Conservation (phyloP, 1,140 invertebrate species). For the Temnothorax curvispinosus region DNA sequence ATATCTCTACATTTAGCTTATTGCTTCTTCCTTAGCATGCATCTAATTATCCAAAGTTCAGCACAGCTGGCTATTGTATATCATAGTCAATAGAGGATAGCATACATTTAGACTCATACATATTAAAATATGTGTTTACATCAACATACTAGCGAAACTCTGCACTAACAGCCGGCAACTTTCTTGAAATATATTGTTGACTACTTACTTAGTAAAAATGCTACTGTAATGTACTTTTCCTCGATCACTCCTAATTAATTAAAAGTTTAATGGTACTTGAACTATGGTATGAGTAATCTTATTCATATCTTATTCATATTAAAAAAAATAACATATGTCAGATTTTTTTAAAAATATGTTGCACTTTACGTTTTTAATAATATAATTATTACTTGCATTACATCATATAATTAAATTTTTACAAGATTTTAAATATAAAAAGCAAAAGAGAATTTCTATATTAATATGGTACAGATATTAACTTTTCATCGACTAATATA, state of each 20-base stretch:
- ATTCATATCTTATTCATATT: not conserved
- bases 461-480: not conserved
- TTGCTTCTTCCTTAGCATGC: not conserved
- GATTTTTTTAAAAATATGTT: not conserved
- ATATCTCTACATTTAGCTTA: not conserved
- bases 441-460: not conserved
- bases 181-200: conserved; percentile 9
- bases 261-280: not conserved
- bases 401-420: not conserved
- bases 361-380: not conserved
- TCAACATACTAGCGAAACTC: conserved; percentile 30
- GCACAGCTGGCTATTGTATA: conserved; percentile 23
- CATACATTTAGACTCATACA: conserved; percentile 42
- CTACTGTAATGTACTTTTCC: not conserved
- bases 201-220: conserved; percentile 7
- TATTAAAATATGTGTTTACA: conserved; percentile 40
- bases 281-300: not conserved
- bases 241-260: not conserved
- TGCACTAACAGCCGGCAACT: conserved; percentile 28
- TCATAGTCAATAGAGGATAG: conserved; percentile 32
- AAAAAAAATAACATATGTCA: not conserved
- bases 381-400: not conserved
- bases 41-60: conserved; percentile 5
- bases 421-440: not conserved
- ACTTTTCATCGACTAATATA: not conserved